phyloP scores from a whole-genome alignment of 2,888 invertebrate genomes.

The Rhodophaea formosa region DNA sequence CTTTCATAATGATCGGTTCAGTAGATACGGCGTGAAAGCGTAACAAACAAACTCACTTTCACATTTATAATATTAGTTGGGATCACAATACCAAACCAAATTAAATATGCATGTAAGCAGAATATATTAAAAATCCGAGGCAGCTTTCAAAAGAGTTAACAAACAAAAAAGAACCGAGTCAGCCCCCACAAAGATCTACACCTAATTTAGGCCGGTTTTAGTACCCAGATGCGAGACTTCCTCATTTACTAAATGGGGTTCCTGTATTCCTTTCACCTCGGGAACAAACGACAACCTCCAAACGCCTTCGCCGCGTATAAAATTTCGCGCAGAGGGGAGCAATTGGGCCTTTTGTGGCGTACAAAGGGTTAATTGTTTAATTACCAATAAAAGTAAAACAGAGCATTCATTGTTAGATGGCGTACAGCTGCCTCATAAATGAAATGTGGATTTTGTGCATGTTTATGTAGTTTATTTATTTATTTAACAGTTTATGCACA shows the following conservation, averaged over 20 bases:
- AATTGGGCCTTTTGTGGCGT: slow-evolving; percentile 57
- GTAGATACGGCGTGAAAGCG: no score
- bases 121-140: not conserved
- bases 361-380: slow-evolving; percentile 78
- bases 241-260: slow-evolving; percentile 46
- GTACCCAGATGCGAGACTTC: slow-evolving; percentile 45
- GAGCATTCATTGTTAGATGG: slow-evolving; percentile 46
- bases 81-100: no score
- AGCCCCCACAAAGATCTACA: slow-evolving; percentile 30
- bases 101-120: not conserved
- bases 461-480: not conserved
- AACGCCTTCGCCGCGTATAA: slow-evolving; percentile 67
- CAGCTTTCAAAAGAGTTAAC: slow-evolving; percentile 6
- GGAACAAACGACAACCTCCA: slow-evolving; percentile 66
- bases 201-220: slow-evolving; percentile 42
- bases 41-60: no score
- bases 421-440: slow-evolving; percentile 45
- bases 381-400: slow-evolving; percentile 78
- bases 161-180: slow-evolving; percentile 10
- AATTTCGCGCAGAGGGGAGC: slow-evolving; percentile 67
- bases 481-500: no score
- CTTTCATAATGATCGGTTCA: no score
- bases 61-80: no score
- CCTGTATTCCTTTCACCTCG: slow-evolving; percentile 54
- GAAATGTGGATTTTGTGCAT: slow-evolving; percentile 11